These are phyloP conservation scores for Fistularia tabacaria DNA, from an alignment of 2,797 vertebrate genomes.

Conservation along the genomic window DNA sequence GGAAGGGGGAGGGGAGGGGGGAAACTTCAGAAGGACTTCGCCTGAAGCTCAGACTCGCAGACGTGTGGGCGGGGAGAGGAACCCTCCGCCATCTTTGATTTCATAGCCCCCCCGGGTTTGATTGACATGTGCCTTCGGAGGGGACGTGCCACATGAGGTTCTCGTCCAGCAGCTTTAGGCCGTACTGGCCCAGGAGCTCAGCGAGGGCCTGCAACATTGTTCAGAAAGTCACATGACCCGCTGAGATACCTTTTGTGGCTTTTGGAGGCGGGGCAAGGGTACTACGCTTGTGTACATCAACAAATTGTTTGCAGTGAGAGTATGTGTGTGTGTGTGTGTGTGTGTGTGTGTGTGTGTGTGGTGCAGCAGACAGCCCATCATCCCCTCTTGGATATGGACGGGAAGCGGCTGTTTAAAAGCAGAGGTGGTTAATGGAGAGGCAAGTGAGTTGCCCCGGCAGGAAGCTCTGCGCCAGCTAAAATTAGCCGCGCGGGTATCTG, in stretches of 20 bases:
- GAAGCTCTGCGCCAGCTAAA: constrained; percentile 36
- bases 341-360: constrained; percentile 1
- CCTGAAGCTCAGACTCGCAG: too few species aligned
- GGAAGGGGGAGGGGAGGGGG: too few species aligned
- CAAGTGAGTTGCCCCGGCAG: constrained; percentile 41
- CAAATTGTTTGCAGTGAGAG: too few species aligned
- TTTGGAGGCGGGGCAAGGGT: too few species aligned
- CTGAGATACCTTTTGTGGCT: too few species aligned
- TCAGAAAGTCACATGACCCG: constrained; percentile 13
- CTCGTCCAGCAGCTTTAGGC: constrained; percentile 87
- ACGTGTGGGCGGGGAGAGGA: too few species aligned
- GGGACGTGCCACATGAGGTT: constrained; percentile 96
- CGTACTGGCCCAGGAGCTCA: constrained; percentile 88
- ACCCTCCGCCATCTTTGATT: too few species aligned
- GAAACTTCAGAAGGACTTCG: too few species aligned
- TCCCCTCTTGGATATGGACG: constrained; percentile 22
- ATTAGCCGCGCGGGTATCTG: constrained; percentile 43
- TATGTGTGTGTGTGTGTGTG: not conserved
- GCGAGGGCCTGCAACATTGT: constrained; percentile 85
- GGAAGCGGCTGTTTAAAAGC: constrained; percentile 36
- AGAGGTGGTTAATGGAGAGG: constrained; percentile 36
- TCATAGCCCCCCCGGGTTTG: too few species aligned
- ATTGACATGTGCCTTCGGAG: constrained; percentile 72
- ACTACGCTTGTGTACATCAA: too few species aligned
- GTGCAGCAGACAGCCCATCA: constrained; percentile 13